Conservation (phyloP, 1,140 invertebrate species). For the Dendroctonus valens region DNA sequence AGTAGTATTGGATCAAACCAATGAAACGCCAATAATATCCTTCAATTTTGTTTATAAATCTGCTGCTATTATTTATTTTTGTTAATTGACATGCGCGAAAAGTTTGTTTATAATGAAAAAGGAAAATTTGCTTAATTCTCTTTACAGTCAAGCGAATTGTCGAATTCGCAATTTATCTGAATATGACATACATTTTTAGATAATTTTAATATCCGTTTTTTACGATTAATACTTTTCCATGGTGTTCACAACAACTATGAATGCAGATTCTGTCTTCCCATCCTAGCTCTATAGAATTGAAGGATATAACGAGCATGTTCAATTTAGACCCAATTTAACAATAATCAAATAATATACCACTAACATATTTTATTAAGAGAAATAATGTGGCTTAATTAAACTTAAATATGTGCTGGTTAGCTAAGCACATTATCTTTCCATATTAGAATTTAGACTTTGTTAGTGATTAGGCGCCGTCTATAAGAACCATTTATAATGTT, state of each 20-base stretch:
- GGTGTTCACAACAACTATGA: no score
- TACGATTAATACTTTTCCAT: no score
- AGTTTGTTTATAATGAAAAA: neutral
- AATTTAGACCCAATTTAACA: no score
- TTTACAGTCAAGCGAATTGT: neutral
- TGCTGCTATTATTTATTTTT: neutral
- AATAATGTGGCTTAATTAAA: constrained; percentile 27
- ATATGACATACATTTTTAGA: constrained; percentile 4
- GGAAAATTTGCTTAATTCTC: no score
- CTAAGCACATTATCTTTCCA: neutral
- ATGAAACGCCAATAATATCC: neutral
- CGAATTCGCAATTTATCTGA: neutral
- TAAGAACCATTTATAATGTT: constrained; percentile 20
- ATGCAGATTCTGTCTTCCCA: no score
- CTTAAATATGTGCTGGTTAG: neutral
- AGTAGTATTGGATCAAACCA: neutral
- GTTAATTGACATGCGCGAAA: neutral
- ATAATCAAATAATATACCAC: no score
- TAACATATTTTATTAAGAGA: constrained; percentile 13
- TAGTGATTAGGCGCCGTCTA: constrained; percentile 13
- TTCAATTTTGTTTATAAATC: neutral
- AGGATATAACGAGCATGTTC: no score
- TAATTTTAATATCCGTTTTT: neutral
- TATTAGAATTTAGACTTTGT: constrained; percentile 20
- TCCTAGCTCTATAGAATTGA: no score